These are phyloP conservation scores for Serinus canaria DNA, from an alignment of 2,113 vertebrate genomes.

Conservation along the genomic window DNA sequence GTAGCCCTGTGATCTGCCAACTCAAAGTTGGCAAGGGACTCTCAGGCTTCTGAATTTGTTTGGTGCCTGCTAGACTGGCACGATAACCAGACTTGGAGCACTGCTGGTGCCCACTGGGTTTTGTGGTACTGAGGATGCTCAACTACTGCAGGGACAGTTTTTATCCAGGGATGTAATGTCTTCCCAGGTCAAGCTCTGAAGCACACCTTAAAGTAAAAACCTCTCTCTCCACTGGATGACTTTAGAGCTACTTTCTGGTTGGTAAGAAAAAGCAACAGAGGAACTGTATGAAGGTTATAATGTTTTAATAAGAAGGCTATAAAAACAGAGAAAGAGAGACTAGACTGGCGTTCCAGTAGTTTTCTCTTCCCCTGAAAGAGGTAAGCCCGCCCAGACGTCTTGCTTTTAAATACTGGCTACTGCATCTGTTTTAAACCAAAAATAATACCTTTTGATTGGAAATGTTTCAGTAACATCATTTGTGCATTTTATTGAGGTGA, in stretches of 20 bases:
- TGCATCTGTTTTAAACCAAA: constrained; percentile 73
- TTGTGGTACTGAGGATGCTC: neutral
- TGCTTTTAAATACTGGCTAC: constrained; percentile 65
- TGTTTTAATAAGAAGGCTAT: neutral
- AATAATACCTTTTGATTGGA: constrained; percentile 76
- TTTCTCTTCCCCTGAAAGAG: constrained; percentile 59
- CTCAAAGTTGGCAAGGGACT: neutral
- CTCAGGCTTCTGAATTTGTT: neutral
- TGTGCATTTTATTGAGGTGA: constrained; percentile 75
- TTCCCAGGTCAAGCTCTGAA: neutral
- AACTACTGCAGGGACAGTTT: neutral
- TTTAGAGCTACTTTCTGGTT: neutral
- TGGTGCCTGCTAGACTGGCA: neutral
- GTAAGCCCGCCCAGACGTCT: constrained; percentile 62
- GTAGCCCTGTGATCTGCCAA: neutral
- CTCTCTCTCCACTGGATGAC: neutral
- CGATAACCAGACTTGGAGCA: neutral
- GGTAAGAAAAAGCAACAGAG: neutral
- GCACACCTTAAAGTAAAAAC: neutral
- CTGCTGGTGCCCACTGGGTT: neutral
- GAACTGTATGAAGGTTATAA: neutral
- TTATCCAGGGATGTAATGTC: neutral
- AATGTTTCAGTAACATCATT: constrained; percentile 72
- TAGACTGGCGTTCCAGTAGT: constrained; percentile 38
- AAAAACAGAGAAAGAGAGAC: constrained; percentile 33